A percentile compares a stretch with the other conserved stretches of the same genome.
phyloP scores from a whole-genome alignment of 1,140 invertebrate species.

The Tetraneura akinire region DNA sequence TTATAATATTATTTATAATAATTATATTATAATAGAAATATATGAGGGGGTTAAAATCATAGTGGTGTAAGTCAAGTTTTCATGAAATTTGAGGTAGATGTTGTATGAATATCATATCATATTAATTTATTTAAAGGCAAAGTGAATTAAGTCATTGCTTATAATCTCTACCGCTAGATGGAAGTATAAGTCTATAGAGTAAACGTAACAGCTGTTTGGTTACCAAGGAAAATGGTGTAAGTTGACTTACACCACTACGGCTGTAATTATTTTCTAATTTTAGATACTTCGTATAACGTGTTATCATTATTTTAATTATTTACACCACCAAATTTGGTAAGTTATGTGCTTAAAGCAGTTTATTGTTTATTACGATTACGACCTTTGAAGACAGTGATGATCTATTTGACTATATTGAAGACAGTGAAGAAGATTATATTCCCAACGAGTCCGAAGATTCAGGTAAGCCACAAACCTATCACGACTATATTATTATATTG shows the following conservation, averaged over 20 bases:
- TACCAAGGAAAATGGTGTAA: constrained; percentile 9
- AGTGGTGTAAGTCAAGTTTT: background rate
- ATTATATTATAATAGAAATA: too few species aligned
- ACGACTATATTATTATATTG: background rate
- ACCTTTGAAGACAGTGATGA: background rate
- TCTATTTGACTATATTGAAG: background rate
- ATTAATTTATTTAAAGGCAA: background rate
- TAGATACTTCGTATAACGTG: background rate
- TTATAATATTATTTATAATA: too few species aligned
- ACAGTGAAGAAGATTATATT: background rate
- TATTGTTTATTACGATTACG: background rate
- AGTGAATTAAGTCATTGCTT: background rate
- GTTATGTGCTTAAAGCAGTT: too few species aligned
- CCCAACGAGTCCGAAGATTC: background rate
- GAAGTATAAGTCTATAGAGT: background rate
- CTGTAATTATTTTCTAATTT: background rate
- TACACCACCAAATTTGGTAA: too few species aligned
- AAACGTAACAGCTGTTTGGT: background rate
- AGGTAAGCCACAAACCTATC: background rate
- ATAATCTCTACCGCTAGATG: background rate
- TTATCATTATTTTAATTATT: background rate
- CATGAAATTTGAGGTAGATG: background rate
- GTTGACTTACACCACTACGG: constrained; percentile 7
- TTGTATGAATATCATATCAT: background rate
- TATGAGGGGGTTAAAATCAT: background rate